Evolutionary conservation across 1,140 invertebrate species (phyloP).

Genomic region (Saxidomus purpurata): DNA sequence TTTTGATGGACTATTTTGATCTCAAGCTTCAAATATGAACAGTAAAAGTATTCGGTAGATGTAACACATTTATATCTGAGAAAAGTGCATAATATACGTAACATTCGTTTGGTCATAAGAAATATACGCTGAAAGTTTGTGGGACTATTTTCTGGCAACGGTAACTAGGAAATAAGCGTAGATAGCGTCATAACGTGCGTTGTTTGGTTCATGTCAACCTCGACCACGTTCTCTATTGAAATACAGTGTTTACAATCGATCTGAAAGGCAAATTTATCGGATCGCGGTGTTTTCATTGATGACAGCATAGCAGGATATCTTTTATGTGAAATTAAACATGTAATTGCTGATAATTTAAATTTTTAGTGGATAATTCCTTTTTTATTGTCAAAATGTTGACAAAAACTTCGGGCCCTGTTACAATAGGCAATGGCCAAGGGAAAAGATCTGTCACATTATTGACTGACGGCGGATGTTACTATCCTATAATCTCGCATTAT

Average conservation of each 20-base stretch:
- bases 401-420: not conserved
- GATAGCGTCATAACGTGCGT: constrained; percentile 45
- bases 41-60: too few relatives aligned
- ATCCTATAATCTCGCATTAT: constrained; percentile 76
- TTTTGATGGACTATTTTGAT: too few relatives aligned
- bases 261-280: constrained; percentile 8
- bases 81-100: too few relatives aligned
- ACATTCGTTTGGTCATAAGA: too few relatives aligned
- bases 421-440: constrained; percentile 72
- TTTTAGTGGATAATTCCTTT: not conserved
- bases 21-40: too few relatives aligned
- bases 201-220: constrained; percentile 43
- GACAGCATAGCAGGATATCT: constrained; percentile 2
- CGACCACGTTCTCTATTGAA: constrained; percentile 47
- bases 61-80: too few relatives aligned
- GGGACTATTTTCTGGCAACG: constrained; percentile 34
- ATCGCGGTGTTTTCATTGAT: not conserved
- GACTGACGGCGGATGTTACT: constrained; percentile 76
- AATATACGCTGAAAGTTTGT: not conserved
- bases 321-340: constrained; percentile 45
- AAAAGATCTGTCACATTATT: constrained; percentile 75
- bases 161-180: constrained; percentile 58
- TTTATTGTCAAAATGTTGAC: constrained; percentile 48
- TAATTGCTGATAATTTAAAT: not conserved
- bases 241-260: constrained; percentile 46